Evolutionary conservation across 2,113 vertebrate species (phyloP).

Genomic region (Hemibagrus wyckioides): DNA sequence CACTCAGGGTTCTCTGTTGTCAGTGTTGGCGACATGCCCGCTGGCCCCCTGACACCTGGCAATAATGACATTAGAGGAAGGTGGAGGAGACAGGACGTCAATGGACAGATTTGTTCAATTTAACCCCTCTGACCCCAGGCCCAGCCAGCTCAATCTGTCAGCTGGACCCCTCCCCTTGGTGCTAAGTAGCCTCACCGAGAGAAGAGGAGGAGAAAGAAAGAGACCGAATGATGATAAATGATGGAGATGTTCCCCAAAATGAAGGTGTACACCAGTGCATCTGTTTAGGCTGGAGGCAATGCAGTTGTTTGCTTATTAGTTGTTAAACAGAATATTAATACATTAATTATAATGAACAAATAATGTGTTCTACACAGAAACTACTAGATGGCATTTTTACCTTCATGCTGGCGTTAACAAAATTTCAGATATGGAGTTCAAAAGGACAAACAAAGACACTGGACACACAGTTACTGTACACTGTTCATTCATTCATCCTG

Average conservation of each 20-base stretch:
- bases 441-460: background rate
- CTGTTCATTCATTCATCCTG: background rate
- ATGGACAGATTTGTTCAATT: conserved; percentile 69
- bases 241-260: background rate
- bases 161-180: conserved; percentile 46
- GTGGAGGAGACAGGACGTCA: conserved; percentile 66
- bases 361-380: background rate
- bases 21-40: conserved; percentile 54
- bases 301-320: background rate
- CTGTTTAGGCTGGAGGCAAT: background rate
- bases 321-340: background rate
- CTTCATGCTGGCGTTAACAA: background rate
- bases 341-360: background rate
- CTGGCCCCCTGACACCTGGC: conserved; percentile 53
- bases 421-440: background rate
- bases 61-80: conserved; percentile 64
- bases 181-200: conserved; percentile 41
- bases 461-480: background rate
- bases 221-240: background rate
- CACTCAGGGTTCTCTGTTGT: conserved; percentile 49
- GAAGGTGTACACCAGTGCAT: background rate
- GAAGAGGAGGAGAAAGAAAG: conserved; percentile 1
- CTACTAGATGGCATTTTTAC: background rate
- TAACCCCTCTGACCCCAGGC: conserved; percentile 65
- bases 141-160: conserved; percentile 54